phyloP scores from a whole-genome alignment of 2,888 invertebrate species.

The Malachius bipustulatus region DNA sequence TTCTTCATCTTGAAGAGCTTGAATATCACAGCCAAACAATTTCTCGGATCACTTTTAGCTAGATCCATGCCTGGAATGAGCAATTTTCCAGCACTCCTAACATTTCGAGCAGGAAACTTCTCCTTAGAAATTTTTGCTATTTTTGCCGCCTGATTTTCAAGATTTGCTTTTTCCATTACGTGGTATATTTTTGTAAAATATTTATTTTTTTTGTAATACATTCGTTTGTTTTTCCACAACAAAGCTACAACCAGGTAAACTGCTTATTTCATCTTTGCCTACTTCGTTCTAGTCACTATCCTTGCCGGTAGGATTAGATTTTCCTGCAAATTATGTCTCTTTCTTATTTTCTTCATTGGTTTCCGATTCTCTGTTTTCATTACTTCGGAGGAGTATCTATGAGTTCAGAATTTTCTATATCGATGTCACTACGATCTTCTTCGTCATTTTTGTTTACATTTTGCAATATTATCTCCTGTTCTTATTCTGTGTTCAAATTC shows the following conservation, averaged over 20 bases:
- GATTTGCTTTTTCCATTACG: too few relatives aligned
- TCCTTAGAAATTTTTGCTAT: background rate
- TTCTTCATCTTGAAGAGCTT: background rate
- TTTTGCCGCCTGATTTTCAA: slow-evolving; percentile 3
- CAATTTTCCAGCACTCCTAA: background rate
- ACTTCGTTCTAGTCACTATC: too few relatives aligned
- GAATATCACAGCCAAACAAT: background rate
- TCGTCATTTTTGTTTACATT: background rate
- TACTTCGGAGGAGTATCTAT: background rate
- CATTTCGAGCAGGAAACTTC: slow-evolving; percentile 1
- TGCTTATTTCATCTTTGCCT: too few relatives aligned
- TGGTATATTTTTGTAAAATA: too few relatives aligned
- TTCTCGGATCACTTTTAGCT: background rate
- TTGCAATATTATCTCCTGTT: background rate
- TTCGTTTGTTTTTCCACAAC: too few relatives aligned
- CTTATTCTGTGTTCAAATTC: background rate
- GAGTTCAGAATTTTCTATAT: background rate
- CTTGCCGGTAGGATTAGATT: background rate
- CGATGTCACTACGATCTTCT: background rate
- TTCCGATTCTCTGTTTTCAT: background rate
- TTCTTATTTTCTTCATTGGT: background rate
- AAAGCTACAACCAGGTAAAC: too few relatives aligned
- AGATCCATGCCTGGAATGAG: background rate
- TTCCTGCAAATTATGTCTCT: slow-evolving; percentile 1
- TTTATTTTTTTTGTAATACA: background rate